Evolutionary conservation across 2,113 vertebrate genomes (phyloP).

Genomic region (Noctilio leporinus): DNA sequence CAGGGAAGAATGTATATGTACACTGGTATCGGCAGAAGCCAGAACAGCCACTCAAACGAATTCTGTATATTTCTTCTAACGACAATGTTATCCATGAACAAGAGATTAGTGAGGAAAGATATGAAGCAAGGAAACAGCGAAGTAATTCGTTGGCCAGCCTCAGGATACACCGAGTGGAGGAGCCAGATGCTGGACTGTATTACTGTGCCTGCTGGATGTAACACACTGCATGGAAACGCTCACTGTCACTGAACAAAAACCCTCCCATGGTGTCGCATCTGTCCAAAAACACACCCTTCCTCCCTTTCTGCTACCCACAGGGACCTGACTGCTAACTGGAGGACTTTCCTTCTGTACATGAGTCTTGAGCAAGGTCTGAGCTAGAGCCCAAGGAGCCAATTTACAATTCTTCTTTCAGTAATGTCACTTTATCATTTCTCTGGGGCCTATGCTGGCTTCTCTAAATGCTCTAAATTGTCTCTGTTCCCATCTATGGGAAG

Average conservation of each 20-base stretch:
- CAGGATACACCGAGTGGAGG: not conserved
- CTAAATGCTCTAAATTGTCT: not conserved
- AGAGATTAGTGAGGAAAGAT: not conserved
- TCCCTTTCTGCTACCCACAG: not conserved
- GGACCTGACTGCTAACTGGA: not conserved
- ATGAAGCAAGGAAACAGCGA: not conserved
- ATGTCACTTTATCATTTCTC: not conserved
- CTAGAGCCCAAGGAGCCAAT: not conserved
- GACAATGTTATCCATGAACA: constrained; percentile 21
- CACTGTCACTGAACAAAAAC: constrained; percentile 17
- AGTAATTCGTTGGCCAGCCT: not conserved
- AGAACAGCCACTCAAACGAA: not conserved
- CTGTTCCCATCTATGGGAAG: not conserved
- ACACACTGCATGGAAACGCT: not conserved
- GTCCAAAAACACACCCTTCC: not conserved
- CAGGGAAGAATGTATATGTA: fast-evolving
- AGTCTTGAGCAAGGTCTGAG: not conserved
- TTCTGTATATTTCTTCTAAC: constrained; percentile 59
- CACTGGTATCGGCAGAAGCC: constrained; percentile 59
- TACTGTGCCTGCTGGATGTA: constrained; percentile 62
- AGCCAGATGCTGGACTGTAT: not conserved
- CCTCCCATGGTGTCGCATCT: fast-evolving
- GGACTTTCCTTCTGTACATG: not conserved
- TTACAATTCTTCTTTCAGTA: not conserved
- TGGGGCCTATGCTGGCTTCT: not conserved